A percentile compares a stretch with the other conserved stretches of the same genome.
These are phyloP conservation scores for Trachelus tabidus DNA, from an alignment of 2,888 invertebrate genomes.

Conservation along the genomic window DNA sequence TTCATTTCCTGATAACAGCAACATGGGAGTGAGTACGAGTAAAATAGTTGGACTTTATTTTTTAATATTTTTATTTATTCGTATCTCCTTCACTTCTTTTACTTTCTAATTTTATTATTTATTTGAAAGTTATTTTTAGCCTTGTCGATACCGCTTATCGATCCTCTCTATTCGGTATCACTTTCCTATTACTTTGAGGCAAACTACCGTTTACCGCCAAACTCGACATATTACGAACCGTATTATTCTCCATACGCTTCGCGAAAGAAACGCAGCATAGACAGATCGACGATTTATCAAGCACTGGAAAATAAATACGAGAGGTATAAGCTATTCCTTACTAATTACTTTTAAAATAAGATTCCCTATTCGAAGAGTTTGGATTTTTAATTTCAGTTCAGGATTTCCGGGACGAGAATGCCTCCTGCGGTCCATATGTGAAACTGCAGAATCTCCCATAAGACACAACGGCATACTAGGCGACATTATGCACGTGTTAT, in stretches of 20 bases:
- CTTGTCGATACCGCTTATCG: constrained; percentile 76
- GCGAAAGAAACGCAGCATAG: constrained; percentile 68
- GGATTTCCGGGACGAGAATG: constrained; percentile 72
- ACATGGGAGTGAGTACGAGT: constrained; percentile 56
- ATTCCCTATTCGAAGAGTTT: background rate
- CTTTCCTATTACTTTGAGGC: constrained; percentile 81
- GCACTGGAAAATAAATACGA: constrained; percentile 70
- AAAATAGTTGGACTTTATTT: background rate
- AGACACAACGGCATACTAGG: constrained; percentile 76
- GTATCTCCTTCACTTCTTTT: background rate
- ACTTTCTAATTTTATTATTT: constrained; percentile 7
- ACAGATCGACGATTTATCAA: constrained; percentile 70
- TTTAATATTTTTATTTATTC: background rate
- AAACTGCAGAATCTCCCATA: constrained; percentile 70
- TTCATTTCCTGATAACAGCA: constrained; percentile 58
- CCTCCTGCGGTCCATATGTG: constrained; percentile 74
- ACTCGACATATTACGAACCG: constrained; percentile 62
- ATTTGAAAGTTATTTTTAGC: constrained; percentile 74
- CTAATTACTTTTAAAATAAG: background rate
- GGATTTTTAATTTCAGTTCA: constrained; percentile 61
- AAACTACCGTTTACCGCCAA: constrained; percentile 73
- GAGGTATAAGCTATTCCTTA: constrained; percentile 60
- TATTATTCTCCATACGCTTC: constrained; percentile 19
- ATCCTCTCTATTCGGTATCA: constrained; percentile 77
- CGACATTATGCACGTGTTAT: constrained; percentile 74